Evolutionary conservation across 2,888 invertebrate genomes (phyloP).

Genomic region (Xestia ashworthii): DNA sequence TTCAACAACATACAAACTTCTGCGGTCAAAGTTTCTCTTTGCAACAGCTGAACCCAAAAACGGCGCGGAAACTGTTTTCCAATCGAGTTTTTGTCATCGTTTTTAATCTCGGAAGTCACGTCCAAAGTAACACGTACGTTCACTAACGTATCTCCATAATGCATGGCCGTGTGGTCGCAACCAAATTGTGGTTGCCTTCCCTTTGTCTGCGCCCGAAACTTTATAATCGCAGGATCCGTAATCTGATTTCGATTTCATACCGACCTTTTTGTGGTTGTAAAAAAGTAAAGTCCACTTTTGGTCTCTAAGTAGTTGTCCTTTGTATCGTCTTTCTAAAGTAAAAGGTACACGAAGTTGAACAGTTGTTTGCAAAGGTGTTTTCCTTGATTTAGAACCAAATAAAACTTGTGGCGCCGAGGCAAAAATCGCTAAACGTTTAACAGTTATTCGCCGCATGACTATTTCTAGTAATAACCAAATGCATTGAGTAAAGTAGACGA

Average conservation of each 20-base stretch:
- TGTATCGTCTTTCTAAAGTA: slow-evolving; percentile 76
- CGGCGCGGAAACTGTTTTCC: slow-evolving; percentile 64
- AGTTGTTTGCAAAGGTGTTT: slow-evolving; percentile 74
- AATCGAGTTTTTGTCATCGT: slow-evolving; percentile 67
- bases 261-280: slow-evolving; percentile 84
- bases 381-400: slow-evolving; percentile 68
- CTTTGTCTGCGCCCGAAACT: slow-evolving; percentile 81
- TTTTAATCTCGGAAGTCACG: slow-evolving; percentile 79
- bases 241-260: slow-evolving; percentile 87
- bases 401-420: slow-evolving; percentile 70
- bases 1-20: slow-evolving; percentile 28
- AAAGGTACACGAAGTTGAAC: slow-evolving; percentile 75
- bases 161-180: slow-evolving; percentile 79
- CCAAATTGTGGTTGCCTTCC: slow-evolving; percentile 75
- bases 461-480: slow-evolving; percentile 64
- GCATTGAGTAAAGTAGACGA: slow-evolving; percentile 44
- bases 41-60: slow-evolving; percentile 61
- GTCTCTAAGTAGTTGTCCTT: slow-evolving; percentile 75
- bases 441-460: slow-evolving; percentile 51
- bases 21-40: slow-evolving; percentile 59
- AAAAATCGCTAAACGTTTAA: slow-evolving; percentile 59
- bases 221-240: slow-evolving; percentile 84
- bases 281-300: slow-evolving; percentile 82
- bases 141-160: slow-evolving; percentile 73
- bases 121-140: slow-evolving; percentile 73